Evolutionary conservation across 1,140 invertebrate species (phyloP), one percentile per base, ranked within the genome.

Genomic region (Cataglyphis hispanica): DNA sequence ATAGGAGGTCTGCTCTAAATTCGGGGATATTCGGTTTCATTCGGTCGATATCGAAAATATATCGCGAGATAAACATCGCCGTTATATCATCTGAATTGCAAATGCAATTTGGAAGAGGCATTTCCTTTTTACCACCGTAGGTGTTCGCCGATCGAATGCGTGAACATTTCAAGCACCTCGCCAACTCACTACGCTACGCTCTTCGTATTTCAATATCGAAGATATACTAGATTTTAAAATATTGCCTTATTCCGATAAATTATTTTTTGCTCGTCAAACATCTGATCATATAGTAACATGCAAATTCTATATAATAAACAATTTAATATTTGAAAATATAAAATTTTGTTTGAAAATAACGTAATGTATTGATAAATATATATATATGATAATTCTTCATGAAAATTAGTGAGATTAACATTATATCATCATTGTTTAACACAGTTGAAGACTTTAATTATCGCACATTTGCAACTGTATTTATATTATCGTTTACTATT

Each of bases 21-120:
- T 89, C 58, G 61, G 70, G 25, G 31, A 63, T 85, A 58, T 69
- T 85, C 50, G 70, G 69, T 50, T 56, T 16, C 40, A 50, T 56
- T 22, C 43, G 31, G 34, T 66, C 46, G 27, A 69, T 67, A 88
- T 84, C 31, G 72, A 77, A 84, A 87, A 86, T 88, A 70, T 78
- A 86, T 86, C 60, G 72, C 77, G 66, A 86, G 66, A 87, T 89
- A 89, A 86, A 86, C 80, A 83, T 89, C 77, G 37, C 61, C 63
- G 40, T 56, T 78, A 66, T 61, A 70, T 31, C 27, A 75, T 87
- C 66, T 75, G 87, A 78, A 89, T 89, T 89, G 87, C 87, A 89
- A 89, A 89, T 89, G 78, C 58, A 77, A 89, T 89, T 89, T 86
- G 46, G 60, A 60, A 75, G 53, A 64, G 58, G n/a, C 58, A 53